Base-by-base conservation (phyloP, 2,888 invertebrate genomes). In the Andrena haemorrhoa region DNA sequence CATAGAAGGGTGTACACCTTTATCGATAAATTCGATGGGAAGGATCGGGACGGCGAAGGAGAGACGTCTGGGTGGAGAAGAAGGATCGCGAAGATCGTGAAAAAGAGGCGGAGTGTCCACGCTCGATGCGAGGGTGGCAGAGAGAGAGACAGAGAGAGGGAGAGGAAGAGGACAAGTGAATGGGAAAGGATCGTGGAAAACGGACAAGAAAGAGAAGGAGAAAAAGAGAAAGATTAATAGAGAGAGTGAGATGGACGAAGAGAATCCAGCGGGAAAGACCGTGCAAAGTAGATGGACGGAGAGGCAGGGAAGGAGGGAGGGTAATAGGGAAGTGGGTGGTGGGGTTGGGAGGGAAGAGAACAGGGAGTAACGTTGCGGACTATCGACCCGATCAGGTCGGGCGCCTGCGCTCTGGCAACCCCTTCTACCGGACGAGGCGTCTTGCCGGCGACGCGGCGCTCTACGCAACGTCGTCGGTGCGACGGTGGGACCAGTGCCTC, bases 381-480 rank as follows among this genome's bases (percentile, higher is more conserved):
- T 93, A 93, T 93, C 93, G 93, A 93, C 92, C 93, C 91, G 90
- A 84, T 79, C 56, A 75, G 82, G 79, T 71, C 69, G 56, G 74
- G 88, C 92, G 92, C 92, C 87, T 92, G 93, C 93, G 93, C 92
- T 75, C 58, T 66, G 78, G 79, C 84, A 85, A 89, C 83, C 84
- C 88, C 89, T 84, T 85, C 86, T 88, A 83, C 79, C 77, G 65
- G 75, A 47, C 72, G 66, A 53, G 77, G 87, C 89, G 91, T 92
- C 92, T 92, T 92, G 90, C 93, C 93, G 93, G 93, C 92, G 92
- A 91, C 93, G 90, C 92, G 91, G 90, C 91, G 90, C 92, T 89
- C 90, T 87, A 89, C 86, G 88, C 79, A 84, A 89, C 87, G 87
- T 86, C 86, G 82, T 75, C 82, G 85, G 79, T 89, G 90, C 90